Base-by-base conservation (phyloP, 1,140 invertebrate species). In the Aphaenogaster rudis region DNA sequence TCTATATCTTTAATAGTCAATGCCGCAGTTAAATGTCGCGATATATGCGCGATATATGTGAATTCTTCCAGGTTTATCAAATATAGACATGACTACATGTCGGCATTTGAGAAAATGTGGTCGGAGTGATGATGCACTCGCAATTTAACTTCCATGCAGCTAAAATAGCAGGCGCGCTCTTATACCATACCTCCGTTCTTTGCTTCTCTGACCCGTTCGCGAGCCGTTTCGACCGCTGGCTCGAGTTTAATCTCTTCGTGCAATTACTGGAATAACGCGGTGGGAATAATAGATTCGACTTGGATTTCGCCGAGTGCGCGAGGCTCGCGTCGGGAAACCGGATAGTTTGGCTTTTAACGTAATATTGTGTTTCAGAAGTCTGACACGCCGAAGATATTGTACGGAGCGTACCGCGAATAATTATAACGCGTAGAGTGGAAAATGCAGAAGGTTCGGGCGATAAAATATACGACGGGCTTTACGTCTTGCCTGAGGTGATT, bases 201-300 rank as follows among this genome's bases (percentile, higher is more conserved):
- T 48, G 80, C 54, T 61, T 84, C 69, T 76, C 21, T 59, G 80
- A 74, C 52, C 80, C 17, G 80, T 50, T 74, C 57, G 50, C 64
- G 78, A 69, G 36, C 50, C 78, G 69, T 84, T 74, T 76, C 80
- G 80, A 64, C 42, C 80, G 80, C 54, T 61, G 69, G 80, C 69
- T 84, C 69, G 80, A 76, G 80, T 84, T 84, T 84, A 76, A 84
- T 84, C 80, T 84, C 80, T 84, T 76, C 69, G 67, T 84, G 80
- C 80, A 84, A 84, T 84, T 84, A 84, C 69, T 76, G 80, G 80
- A 84, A 84, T 84, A 84, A 84, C 80, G 80, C 80, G 80, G 80
- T 74, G 80, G 69, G 80, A 84, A 84, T 84, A 84, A 84, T 84
- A 84, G 80, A 84, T 84, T 84, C 80, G 69, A 74, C 80, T 84